phyloP scores from a whole-genome alignment of 2,888 invertebrate species.

The Graphium colonna region DNA sequence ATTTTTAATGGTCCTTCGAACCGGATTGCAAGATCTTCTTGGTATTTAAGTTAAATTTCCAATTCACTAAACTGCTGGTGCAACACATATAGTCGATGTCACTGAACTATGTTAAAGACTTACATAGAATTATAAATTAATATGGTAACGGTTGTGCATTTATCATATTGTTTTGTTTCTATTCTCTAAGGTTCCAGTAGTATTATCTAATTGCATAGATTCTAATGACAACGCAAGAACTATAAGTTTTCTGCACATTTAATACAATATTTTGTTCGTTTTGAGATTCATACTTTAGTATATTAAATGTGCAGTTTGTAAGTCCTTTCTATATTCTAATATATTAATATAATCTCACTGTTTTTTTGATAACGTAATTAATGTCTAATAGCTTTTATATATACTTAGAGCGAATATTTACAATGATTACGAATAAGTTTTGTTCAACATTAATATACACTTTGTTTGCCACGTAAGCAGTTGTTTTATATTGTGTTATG shows the following conservation, averaged over 20 bases:
- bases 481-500: too few species aligned
- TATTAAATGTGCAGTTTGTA: slow-evolving; percentile 56
- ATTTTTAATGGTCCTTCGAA: slow-evolving; percentile 29
- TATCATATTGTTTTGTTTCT: slow-evolving; percentile 49
- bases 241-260: slow-evolving; percentile 49
- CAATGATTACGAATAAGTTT: too few species aligned
- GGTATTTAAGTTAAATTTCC: slow-evolving; percentile 3
- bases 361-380: slow-evolving; percentile 72
- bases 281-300: slow-evolving; percentile 52
- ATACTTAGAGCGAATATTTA: slow-evolving; percentile 70
- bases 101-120: slow-evolving; percentile 41
- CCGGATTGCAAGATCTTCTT: background rate
- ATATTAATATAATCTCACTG: slow-evolving; percentile 77
- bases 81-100: slow-evolving; percentile 7
- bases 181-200: slow-evolving; percentile 51
- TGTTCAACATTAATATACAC: too few species aligned
- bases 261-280: slow-evolving; percentile 44
- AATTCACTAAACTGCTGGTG: slow-evolving; percentile 15
- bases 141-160: slow-evolving; percentile 61
- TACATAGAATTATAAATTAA: slow-evolving; percentile 45
- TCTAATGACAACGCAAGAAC: slow-evolving; percentile 52
- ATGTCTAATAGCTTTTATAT: slow-evolving; percentile 55
- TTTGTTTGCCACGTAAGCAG: too few species aligned
- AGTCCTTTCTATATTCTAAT: slow-evolving; percentile 49
- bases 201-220: slow-evolving; percentile 53